These are phyloP conservation scores for Halesus radiatus DNA, from an alignment of 1,140 invertebrate species.

Conservation along the genomic window DNA sequence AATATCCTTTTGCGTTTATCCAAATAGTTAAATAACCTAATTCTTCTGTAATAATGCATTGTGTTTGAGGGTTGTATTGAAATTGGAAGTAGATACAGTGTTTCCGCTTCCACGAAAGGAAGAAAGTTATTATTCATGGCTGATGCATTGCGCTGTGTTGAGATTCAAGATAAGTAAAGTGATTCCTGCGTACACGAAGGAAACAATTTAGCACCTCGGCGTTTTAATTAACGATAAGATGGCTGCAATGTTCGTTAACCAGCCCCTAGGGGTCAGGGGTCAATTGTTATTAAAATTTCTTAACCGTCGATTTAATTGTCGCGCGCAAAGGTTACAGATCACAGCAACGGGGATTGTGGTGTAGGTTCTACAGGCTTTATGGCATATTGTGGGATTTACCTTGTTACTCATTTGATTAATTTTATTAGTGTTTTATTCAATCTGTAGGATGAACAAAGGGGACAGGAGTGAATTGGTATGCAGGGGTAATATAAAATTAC, in stretches of 20 bases:
- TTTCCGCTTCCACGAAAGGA: neutral
- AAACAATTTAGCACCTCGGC: constrained; percentile 19
- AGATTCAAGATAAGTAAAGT: neutral
- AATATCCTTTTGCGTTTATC: too few species aligned
- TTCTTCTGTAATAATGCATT: neutral
- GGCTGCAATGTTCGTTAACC: neutral
- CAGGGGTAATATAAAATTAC: too few species aligned
- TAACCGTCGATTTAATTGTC: constrained; percentile 22
- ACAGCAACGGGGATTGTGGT: neutral
- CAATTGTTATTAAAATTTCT: constrained; percentile 35
- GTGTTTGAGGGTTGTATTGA: neutral
- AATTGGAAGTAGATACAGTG: neutral
- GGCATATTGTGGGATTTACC: neutral
- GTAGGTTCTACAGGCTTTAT: too few species aligned
- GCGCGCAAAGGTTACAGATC: constrained; percentile 15
- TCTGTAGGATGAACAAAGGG: too few species aligned
- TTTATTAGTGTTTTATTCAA: constrained; percentile 42
- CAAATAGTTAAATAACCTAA: too few species aligned
- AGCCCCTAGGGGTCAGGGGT: neutral
- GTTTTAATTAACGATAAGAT: constrained; percentile 26
- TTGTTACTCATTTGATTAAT: constrained; percentile 53
- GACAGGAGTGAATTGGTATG: too few species aligned
- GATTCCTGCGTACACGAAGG: neutral
- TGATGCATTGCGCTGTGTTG: neutral
- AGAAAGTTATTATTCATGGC: neutral